Conservation (phyloP, 2,888 invertebrate genomes). For the Dicyrtomina minuta region DNA sequence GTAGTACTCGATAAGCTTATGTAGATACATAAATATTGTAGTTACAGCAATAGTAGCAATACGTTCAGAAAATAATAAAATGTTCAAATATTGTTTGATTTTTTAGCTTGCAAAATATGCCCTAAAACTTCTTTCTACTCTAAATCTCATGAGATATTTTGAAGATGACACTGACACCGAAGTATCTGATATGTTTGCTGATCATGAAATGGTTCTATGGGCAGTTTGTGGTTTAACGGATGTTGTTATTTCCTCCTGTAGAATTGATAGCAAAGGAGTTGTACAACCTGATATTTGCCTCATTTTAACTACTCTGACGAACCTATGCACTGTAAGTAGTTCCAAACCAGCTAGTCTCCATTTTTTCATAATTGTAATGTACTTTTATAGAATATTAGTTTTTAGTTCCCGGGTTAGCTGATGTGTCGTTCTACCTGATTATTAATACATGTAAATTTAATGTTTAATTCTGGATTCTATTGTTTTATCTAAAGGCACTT, state of each 20-base stretch:
- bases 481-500: background rate
- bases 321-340: slow-evolving; percentile 23
- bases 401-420: too few relatives aligned
- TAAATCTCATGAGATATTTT: slow-evolving; percentile 25
- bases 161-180: slow-evolving; percentile 14
- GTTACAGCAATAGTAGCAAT: too few relatives aligned
- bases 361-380: too few relatives aligned
- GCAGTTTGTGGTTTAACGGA: slow-evolving; percentile 21
- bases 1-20: too few relatives aligned
- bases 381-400: background rate
- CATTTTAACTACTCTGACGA: slow-evolving; percentile 20
- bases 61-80: too few relatives aligned
- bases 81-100: background rate
- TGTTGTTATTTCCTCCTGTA: slow-evolving; percentile 18
- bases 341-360: too few relatives aligned
- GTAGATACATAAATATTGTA: too few relatives aligned
- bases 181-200: slow-evolving; percentile 13
- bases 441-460: background rate
- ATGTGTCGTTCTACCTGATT: background rate
- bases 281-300: slow-evolving; percentile 27
- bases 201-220: slow-evolving; percentile 24
- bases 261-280: slow-evolving; percentile 26
- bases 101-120: slow-evolving; percentile 19
- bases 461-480: too few relatives aligned
- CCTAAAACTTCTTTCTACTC: slow-evolving; percentile 8